Conservation (phyloP, 1,140 invertebrate genomes). For the Lethocerus indicus region DNA sequence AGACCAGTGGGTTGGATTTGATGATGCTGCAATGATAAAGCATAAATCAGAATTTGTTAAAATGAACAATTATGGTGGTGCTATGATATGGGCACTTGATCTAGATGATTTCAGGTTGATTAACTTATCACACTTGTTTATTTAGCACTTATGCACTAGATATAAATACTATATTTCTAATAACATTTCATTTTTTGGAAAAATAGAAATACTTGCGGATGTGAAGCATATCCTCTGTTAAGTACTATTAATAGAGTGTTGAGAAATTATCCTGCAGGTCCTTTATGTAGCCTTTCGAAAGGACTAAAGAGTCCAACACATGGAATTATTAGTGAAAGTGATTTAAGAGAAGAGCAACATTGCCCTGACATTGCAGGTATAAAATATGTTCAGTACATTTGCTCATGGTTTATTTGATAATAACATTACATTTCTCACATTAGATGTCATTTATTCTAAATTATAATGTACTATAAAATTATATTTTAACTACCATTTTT, state of each 20-base stretch:
- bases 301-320: not conserved
- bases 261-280: constrained; percentile 34
- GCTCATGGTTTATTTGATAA: too few relatives aligned
- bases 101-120: constrained; percentile 49
- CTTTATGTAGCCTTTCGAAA: constrained; percentile 17
- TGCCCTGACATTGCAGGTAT: constrained; percentile 11
- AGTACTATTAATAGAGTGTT: constrained; percentile 59
- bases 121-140: too few relatives aligned
- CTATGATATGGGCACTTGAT: constrained; percentile 65
- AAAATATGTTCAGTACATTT: too few relatives aligned
- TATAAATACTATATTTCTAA: too few relatives aligned
- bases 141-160: too few relatives aligned
- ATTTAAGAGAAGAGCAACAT: not conserved
- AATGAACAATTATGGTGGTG: constrained; percentile 44
- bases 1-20: constrained; percentile 69
- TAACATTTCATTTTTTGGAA: not conserved
- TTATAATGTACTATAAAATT: too few relatives aligned
- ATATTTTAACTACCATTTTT: too few relatives aligned
- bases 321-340: too few relatives aligned
- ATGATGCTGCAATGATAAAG: constrained; percentile 49
- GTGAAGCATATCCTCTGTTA: constrained; percentile 61
- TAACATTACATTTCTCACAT: too few relatives aligned
- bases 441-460: too few relatives aligned
- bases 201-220: constrained; percentile 21
- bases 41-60: constrained; percentile 35